Evolutionary conservation across 2,797 vertebrate genomes (phyloP).

Genomic region (Pipistrellus nathusii): DNA sequence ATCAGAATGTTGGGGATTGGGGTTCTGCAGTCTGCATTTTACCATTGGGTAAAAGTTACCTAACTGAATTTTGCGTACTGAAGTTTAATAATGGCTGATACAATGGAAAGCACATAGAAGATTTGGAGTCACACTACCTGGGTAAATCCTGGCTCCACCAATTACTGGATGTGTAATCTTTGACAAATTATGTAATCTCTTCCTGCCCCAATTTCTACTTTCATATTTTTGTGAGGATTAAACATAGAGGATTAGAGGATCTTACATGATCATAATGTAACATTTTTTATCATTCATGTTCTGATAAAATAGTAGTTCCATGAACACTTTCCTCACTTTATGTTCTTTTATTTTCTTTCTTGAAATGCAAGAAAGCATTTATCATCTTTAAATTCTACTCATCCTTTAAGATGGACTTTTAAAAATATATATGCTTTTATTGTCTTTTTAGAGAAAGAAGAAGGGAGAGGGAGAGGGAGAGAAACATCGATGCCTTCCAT

Average conservation of each 20-base stretch:
- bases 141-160: not conserved
- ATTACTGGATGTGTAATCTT: constrained; percentile 35
- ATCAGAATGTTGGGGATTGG: not conserved
- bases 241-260: not conserved
- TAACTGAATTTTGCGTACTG: not conserved
- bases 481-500: too few relatives aligned
- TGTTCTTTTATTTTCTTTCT: not conserved
- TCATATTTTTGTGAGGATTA: not conserved
- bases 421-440: too few relatives aligned
- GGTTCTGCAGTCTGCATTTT: constrained; percentile 41
- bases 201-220: not conserved
- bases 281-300: constrained; percentile 1
- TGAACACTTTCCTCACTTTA: constrained; percentile 28
- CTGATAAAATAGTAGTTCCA: constrained; percentile 25
- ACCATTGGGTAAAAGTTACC: constrained; percentile 3
- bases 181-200: constrained; percentile 18
- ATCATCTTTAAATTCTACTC: not conserved
- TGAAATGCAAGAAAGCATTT: not conserved
- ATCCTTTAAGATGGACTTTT: constrained; percentile 8
- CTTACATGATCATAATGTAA: not conserved
- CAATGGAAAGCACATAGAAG: not conserved
- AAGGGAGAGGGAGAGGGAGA: too few relatives aligned
- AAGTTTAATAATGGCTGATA: constrained; percentile 25
- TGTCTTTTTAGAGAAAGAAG: too few relatives aligned
- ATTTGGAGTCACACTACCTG: not conserved